Evolutionary conservation across 1,140 invertebrate species (phyloP).

Genomic region (Tenebrio molitor): DNA sequence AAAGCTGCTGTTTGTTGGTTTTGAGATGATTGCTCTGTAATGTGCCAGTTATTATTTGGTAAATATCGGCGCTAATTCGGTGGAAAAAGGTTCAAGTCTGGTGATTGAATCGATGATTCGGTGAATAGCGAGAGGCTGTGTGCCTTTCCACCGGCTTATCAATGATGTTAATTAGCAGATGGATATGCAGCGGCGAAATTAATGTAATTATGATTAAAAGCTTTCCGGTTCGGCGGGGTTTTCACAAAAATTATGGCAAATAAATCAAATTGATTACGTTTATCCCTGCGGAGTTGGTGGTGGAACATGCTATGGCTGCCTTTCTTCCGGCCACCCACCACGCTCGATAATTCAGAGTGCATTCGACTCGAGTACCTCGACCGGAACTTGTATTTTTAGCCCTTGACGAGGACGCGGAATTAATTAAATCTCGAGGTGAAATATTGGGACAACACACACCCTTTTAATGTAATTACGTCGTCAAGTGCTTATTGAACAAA

Average conservation of each 20-base stretch:
- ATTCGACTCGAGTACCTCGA: slow-evolving; percentile 30
- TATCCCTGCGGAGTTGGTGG: slow-evolving; percentile 31
- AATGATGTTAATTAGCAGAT: slow-evolving; percentile 44
- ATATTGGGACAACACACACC: slow-evolving; percentile 49
- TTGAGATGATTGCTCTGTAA: too few relatives aligned
- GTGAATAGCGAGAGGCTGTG: background rate
- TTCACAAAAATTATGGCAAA: slow-evolving; percentile 36
- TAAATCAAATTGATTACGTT: slow-evolving; percentile 39
- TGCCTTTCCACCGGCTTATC: slow-evolving; percentile 19
- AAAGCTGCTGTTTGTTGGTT: too few relatives aligned
- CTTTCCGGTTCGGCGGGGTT: slow-evolving; percentile 23
- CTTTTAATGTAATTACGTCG: slow-evolving; percentile 52
- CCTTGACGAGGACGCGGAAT: slow-evolving; percentile 35
- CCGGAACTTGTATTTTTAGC: slow-evolving; percentile 43
- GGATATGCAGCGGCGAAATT: slow-evolving; percentile 25
- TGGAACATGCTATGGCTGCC: slow-evolving; percentile 5
- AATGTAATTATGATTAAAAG: slow-evolving; percentile 43
- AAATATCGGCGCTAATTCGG: background rate
- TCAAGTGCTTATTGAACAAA: slow-evolving; percentile 47
- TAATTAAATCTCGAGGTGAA: slow-evolving; percentile 49
- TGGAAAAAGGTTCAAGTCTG: background rate
- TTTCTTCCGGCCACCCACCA: slow-evolving; percentile 32
- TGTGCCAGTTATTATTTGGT: background rate
- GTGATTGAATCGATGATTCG: slow-evolving; percentile 18
- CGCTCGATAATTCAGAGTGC: slow-evolving; percentile 34